Evolutionary conservation across 2,888 invertebrate genomes (phyloP).

Genomic region (Ischnura elegans): DNA sequence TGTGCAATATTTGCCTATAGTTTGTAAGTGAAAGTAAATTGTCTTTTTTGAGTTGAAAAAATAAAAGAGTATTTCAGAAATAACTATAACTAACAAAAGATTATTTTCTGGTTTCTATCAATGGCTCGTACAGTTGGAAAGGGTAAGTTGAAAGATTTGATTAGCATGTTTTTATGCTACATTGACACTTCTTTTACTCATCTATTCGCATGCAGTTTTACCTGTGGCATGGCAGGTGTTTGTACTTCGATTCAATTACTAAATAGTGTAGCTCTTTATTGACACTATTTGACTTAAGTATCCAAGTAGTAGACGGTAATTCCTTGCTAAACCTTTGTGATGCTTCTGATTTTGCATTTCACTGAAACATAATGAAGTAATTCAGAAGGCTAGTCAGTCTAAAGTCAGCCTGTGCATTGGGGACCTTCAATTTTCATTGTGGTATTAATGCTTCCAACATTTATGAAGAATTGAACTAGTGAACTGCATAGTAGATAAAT

Average conservation of each 20-base stretch:
- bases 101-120: conserved; percentile 67
- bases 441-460: no score
- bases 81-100: conserved; percentile 60
- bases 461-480: no score
- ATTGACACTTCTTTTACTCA: not conserved
- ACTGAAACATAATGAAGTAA: no score
- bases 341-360: conserved; percentile 29
- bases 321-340: not conserved
- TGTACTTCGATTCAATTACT: conserved; percentile 35
- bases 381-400: no score
- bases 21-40: not conserved
- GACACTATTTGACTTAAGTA: no score
- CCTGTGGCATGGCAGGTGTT: conserved; percentile 7
- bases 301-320: not conserved
- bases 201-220: conserved; percentile 1
- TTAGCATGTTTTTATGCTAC: conserved; percentile 37
- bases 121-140: conserved; percentile 70
- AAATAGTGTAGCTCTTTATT: not conserved
- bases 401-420: no score
- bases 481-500: no score
- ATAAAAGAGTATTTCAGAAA: conserved; percentile 53
- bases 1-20: conserved; percentile 22
- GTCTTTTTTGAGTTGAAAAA: not conserved
- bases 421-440: no score
- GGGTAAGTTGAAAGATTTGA: conserved; percentile 70